A percentile compares a stretch with the other conserved stretches of the same genome.
These are phyloP conservation scores for Ericerus pela DNA, from an alignment of 1,140 invertebrate genomes.

Conservation along the genomic window DNA sequence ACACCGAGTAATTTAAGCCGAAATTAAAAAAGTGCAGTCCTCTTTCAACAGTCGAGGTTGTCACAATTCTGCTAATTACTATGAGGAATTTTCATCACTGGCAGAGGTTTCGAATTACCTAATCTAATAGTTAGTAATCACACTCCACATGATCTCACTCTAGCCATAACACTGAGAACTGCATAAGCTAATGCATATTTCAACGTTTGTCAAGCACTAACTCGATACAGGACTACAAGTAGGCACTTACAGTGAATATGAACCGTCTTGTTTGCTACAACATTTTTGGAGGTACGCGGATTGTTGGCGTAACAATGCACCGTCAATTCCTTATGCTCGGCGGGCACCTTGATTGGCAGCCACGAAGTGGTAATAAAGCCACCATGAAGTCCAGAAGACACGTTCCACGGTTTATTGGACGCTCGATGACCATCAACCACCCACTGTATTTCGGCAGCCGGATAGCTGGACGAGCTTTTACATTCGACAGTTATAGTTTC, in stretches of 20 bases:
- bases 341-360: slow-evolving; percentile 62
- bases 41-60: too few relatives aligned
- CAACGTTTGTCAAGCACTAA: too few relatives aligned
- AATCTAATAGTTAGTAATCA: too few relatives aligned
- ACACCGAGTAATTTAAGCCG: too few relatives aligned
- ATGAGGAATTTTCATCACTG: too few relatives aligned
- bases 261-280: slow-evolving; percentile 73
- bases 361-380: slow-evolving; percentile 83
- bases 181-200: too few relatives aligned
- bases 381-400: slow-evolving; percentile 37
- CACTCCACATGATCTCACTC: too few relatives aligned
- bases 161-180: too few relatives aligned
- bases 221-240: too few relatives aligned
- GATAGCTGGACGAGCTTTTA: slow-evolving; percentile 77
- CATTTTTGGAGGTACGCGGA: slow-evolving; percentile 66
- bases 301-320: slow-evolving; percentile 79
- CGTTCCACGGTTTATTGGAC: slow-evolving; percentile 30
- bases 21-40: too few relatives aligned
- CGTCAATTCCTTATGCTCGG: slow-evolving; percentile 56
- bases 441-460: slow-evolving; percentile 82
- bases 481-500: slow-evolving; percentile 72
- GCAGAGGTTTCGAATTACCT: too few relatives aligned
- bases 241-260: slow-evolving; percentile 84
- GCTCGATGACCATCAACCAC: slow-evolving; percentile 60
- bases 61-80: too few relatives aligned